A percentile compares a stretch with the other conserved stretches of the same genome.
These are phyloP conservation scores for Pentamera pediparva DNA, from an alignment of 53 echinoderm and acorn worm species.

Conservation along the genomic window DNA sequence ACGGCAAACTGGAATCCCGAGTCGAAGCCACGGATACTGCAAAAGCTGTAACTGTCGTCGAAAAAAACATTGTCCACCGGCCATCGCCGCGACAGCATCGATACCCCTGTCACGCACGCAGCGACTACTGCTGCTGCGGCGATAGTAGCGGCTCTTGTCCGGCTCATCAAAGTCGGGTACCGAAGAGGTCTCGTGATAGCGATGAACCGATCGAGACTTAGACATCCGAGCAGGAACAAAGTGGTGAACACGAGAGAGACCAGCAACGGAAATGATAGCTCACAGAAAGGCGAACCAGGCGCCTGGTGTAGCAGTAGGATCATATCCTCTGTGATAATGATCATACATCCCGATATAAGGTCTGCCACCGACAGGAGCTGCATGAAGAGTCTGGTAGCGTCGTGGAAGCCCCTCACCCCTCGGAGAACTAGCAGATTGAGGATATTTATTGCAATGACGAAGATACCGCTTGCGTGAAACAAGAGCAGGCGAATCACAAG, in stretches of 20 bases:
- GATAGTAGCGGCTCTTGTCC: neutral
- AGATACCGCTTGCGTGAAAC: neutral
- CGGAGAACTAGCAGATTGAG: neutral
- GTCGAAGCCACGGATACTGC: neutral
- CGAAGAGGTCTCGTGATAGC: constrained; percentile 6
- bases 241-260: neutral
- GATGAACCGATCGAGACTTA: constrained; percentile 2
- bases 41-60: neutral
- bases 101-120: neutral
- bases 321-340: neutral
- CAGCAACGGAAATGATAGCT: neutral
- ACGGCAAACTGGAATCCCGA: constrained; percentile 13
- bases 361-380: neutral
- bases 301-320: neutral
- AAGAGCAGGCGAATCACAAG: neutral
- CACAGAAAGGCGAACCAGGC: neutral
- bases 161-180: neutral
- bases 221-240: neutral
- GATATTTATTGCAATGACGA: neutral
- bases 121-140: neutral
- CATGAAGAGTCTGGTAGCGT: constrained; percentile 1
- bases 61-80: constrained; percentile 5
- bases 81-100: neutral
- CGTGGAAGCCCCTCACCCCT: neutral
- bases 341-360: neutral